phyloP scores from a whole-genome alignment of 2,888 invertebrate genomes.

The Troglohyphantes excavatus region DNA sequence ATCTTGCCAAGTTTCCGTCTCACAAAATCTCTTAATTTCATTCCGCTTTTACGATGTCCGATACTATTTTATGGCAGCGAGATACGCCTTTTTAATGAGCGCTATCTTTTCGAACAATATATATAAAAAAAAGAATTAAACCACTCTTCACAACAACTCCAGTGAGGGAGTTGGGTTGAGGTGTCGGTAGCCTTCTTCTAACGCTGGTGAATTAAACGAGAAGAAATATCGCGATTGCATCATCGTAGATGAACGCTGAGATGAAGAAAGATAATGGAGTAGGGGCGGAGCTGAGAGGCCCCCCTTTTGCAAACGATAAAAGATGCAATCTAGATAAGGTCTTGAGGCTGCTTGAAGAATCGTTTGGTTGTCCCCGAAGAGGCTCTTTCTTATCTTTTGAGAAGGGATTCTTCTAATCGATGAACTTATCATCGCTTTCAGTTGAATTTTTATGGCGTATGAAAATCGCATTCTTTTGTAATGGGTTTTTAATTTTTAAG shows the following conservation, averaged over 20 bases:
- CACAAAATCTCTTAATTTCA: slow-evolving; percentile 22
- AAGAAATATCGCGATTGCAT: slow-evolving; percentile 25
- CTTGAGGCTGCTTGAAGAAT: slow-evolving; percentile 29
- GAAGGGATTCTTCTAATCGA: not conserved
- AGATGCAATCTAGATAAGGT: slow-evolving; percentile 66
- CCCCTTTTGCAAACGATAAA: slow-evolving; percentile 33
- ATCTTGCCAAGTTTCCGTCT: slow-evolving; percentile 8
- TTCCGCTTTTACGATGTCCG: slow-evolving; percentile 34
- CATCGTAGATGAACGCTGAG: slow-evolving; percentile 9
- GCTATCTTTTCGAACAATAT: not conserved
- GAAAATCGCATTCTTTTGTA: not conserved
- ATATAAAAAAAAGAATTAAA: not conserved
- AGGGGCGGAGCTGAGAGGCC: not conserved
- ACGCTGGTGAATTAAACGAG: slow-evolving; percentile 14
- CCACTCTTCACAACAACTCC: not conserved
- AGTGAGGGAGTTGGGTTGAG: not conserved
- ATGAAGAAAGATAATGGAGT: slow-evolving; percentile 18
- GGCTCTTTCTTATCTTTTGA: slow-evolving; percentile 14
- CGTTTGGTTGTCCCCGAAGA: slow-evolving; percentile 12
- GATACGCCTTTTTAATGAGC: slow-evolving; percentile 39
- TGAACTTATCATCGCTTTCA: not conserved
- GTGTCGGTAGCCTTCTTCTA: slow-evolving; percentile 8
- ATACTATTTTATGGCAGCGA: slow-evolving; percentile 16
- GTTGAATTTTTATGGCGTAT: not conserved
- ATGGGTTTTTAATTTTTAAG: not conserved